phyloP scores from a whole-genome alignment of 2,888 invertebrate species.

The Lottia scabra region DNA sequence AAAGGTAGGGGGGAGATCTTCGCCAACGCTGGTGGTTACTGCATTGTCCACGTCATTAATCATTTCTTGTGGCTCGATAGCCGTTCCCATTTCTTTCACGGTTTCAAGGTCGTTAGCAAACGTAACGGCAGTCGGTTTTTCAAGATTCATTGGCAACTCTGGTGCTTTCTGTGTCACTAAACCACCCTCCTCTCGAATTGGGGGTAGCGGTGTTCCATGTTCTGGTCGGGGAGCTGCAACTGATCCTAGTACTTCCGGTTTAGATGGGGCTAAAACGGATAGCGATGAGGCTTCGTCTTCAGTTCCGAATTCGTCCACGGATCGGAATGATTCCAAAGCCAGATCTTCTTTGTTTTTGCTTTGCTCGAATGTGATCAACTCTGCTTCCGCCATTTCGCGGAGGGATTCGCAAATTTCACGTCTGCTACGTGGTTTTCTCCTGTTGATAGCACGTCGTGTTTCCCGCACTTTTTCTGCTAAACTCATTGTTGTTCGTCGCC shows the following conservation, averaged over 20 bases:
- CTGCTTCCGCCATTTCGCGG: constrained; percentile 53
- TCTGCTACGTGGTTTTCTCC: constrained; percentile 50
- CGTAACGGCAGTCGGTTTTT: too few species aligned
- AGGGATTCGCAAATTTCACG: constrained; percentile 52
- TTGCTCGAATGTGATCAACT: constrained; percentile 30
- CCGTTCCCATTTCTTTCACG: background rate
- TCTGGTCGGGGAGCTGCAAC: background rate
- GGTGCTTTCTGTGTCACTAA: background rate
- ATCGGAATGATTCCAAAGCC: background rate
- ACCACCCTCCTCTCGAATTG: background rate
- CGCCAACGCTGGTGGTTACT: constrained; percentile 7
- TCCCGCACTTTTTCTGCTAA: constrained; percentile 28
- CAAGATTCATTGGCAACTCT: too few species aligned
- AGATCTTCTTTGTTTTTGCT: background rate
- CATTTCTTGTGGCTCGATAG: background rate
- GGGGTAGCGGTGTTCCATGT: background rate
- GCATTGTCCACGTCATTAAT: background rate
- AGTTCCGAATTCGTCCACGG: background rate
- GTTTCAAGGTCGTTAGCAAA: background rate
- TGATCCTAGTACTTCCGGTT: background rate
- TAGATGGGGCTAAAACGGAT: background rate
- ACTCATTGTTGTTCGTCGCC: constrained; percentile 19
- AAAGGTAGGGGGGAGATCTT: background rate
- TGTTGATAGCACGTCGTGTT: constrained; percentile 26
- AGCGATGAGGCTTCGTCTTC: background rate